These are phyloP conservation scores for Perognathus longimembris DNA, from an alignment of 2,113 vertebrate genomes.

Conservation along the genomic window DNA sequence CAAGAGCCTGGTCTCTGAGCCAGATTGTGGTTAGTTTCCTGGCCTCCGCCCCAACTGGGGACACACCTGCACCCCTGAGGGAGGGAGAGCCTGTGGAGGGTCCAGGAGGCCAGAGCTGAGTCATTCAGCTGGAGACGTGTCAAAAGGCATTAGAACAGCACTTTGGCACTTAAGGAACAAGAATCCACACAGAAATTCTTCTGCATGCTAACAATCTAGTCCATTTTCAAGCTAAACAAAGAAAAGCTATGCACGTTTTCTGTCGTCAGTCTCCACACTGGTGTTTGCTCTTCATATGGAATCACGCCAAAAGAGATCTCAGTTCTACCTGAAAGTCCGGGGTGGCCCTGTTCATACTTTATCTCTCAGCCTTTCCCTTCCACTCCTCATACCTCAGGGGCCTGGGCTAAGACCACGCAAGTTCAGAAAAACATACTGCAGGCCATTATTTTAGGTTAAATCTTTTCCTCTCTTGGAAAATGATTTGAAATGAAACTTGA, in stretches of 20 bases:
- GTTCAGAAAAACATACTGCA: neutral
- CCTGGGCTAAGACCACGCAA: neutral
- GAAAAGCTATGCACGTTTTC: neutral
- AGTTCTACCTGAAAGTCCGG: neutral
- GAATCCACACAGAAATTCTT: slow-evolving; percentile 49
- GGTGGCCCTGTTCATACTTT: neutral
- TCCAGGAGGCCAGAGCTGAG: slow-evolving; percentile 67
- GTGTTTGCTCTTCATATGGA: neutral
- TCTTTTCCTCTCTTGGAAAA: slow-evolving; percentile 35
- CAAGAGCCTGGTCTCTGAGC: slow-evolving; percentile 69
- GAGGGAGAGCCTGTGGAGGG: slow-evolving; percentile 70
- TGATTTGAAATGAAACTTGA: slow-evolving; percentile 43
- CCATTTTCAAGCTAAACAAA: slow-evolving; percentile 53
- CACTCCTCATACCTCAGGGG: neutral
- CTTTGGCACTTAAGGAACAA: slow-evolving; percentile 59
- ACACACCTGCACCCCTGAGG: slow-evolving; percentile 80
- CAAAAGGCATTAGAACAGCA: slow-evolving; percentile 64
- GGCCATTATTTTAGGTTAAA: neutral
- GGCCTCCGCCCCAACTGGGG: slow-evolving; percentile 74
- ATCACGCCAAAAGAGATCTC: slow-evolving; percentile 26
- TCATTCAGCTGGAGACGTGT: slow-evolving; percentile 64
- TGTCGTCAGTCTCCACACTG: neutral
- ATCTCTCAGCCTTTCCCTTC: neutral
- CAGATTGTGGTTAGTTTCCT: slow-evolving; percentile 83
- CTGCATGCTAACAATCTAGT: slow-evolving; percentile 7